Conservation (phyloP, 2,888 invertebrate species). For the Stenodema calcarata region DNA sequence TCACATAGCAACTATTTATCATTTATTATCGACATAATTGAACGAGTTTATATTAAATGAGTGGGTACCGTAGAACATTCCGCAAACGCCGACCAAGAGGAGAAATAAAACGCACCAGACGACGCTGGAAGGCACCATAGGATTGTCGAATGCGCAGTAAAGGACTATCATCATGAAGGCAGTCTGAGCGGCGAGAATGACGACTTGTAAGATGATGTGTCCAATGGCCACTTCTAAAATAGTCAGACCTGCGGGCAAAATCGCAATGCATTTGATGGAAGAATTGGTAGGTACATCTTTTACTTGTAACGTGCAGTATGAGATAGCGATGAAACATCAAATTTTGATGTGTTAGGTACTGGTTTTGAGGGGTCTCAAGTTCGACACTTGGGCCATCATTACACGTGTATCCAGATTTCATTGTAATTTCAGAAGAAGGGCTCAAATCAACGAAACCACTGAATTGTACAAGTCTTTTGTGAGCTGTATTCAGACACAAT, state of each 20-base stretch:
- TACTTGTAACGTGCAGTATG: too few relatives aligned
- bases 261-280: not conserved
- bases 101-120: slow-evolving; percentile 55
- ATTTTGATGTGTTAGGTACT: too few relatives aligned
- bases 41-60: too few relatives aligned
- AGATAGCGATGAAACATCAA: not conserved
- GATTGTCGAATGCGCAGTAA: slow-evolving; percentile 57
- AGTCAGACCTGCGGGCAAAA: not conserved
- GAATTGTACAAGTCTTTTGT: too few relatives aligned
- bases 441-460: too few relatives aligned
- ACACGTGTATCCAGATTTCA: too few relatives aligned
- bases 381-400: too few relatives aligned
- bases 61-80: slow-evolving; percentile 59
- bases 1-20: not conserved
- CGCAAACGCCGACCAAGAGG: slow-evolving; percentile 57
- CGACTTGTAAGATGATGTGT: slow-evolving; percentile 57
- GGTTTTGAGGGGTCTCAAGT: too few relatives aligned
- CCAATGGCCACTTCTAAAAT: slow-evolving; percentile 57
- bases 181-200: slow-evolving; percentile 57
- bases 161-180: slow-evolving; percentile 57
- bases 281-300: not conserved
- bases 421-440: too few relatives aligned
- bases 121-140: slow-evolving; percentile 54
- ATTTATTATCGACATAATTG: not conserved
- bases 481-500: too few relatives aligned